These are phyloP conservation scores for Sphaeramia orbicularis DNA, from an alignment of 2,797 vertebrate genomes.

Conservation along the genomic window DNA sequence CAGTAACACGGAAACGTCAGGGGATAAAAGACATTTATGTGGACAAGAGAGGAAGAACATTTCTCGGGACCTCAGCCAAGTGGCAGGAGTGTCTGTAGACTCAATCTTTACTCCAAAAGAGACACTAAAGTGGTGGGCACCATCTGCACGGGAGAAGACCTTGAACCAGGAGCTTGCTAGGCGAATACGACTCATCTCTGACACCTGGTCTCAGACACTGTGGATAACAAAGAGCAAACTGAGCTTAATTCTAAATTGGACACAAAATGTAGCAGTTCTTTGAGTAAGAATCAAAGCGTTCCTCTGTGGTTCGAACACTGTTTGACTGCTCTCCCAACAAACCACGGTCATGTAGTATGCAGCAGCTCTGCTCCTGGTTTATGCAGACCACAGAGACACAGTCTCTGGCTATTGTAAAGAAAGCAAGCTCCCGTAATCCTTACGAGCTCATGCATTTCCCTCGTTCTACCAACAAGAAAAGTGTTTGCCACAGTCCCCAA, in stretches of 20 bases:
- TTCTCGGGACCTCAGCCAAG: conserved; percentile 71
- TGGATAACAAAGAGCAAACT: conserved; percentile 73
- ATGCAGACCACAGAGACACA: conserved; percentile 99
- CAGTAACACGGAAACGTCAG: conserved; percentile 21
- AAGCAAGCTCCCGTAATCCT: conserved; percentile 91
- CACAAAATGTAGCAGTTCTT: conserved; percentile 58
- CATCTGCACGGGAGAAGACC: conserved; percentile 87
- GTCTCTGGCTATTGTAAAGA: conserved; percentile 93
- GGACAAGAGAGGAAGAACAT: conserved; percentile 38
- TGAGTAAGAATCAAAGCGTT: conserved; percentile 68
- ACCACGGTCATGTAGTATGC: conserved; percentile 89
- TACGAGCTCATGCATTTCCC: conserved; percentile 90
- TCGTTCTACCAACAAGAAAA: conserved; percentile 84
- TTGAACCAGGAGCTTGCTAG: conserved; percentile 90
- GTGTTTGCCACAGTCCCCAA: conserved; percentile 88
- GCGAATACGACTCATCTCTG: conserved; percentile 90
- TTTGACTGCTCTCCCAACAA: conserved; percentile 87
- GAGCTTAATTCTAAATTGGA: conserved; percentile 51
- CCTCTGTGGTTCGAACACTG: conserved; percentile 91
- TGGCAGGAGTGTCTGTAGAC: conserved; percentile 87
- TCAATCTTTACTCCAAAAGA: conserved; percentile 89
- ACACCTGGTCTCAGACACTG: conserved; percentile 90
- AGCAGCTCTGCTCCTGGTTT: conserved; percentile 95
- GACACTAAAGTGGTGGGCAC: conserved; percentile 92
- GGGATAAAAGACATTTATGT: conserved; percentile 33